These are phyloP conservation scores for Drosophila pseudoobscura DNA, from an alignment of 1,140 invertebrate genomes.

Conservation along the genomic window DNA sequence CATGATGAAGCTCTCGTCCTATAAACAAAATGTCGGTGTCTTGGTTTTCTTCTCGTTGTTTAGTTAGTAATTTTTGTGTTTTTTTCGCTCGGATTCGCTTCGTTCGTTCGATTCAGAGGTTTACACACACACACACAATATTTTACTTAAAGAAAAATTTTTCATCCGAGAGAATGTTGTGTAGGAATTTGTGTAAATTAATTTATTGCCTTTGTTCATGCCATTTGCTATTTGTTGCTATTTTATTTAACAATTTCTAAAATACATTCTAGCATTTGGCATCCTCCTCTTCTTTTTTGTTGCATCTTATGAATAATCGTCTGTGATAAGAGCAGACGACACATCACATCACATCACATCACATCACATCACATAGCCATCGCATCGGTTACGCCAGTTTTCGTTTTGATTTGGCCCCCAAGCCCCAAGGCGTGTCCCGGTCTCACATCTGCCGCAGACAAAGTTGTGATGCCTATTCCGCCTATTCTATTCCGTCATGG, in stretches of 20 bases:
- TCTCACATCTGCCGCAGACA: slow-evolving; percentile 23
- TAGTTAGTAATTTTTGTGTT: slow-evolving; percentile 39
- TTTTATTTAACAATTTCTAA: slow-evolving; percentile 31
- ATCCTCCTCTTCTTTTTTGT: slow-evolving; percentile 22
- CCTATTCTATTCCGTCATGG: slow-evolving; percentile 53
- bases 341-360: slow-evolving; percentile 1
- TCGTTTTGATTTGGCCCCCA: slow-evolving; percentile 33
- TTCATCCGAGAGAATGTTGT: slow-evolving; percentile 53
- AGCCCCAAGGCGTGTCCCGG: slow-evolving; percentile 14
- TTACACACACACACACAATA: slow-evolving; percentile 23
- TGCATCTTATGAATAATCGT: slow-evolving; percentile 45
- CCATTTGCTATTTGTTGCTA: slow-evolving; percentile 49
- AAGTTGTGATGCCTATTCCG: slow-evolving; percentile 37
- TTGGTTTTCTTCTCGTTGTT: slow-evolving; percentile 24
- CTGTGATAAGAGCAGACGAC: slow-evolving; percentile 44
- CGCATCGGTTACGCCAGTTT: slow-evolving; percentile 51
- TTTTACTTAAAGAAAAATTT: slow-evolving; percentile 38
- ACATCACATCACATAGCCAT: slow-evolving; percentile 33
- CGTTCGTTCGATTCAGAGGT: slow-evolving; percentile 51
- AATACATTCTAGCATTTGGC: slow-evolving; percentile 32
- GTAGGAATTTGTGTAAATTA: slow-evolving; percentile 71
- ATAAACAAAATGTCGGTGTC: slow-evolving; percentile 75
- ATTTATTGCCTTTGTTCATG: slow-evolving; percentile 69
- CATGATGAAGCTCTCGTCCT: slow-evolving; percentile 40
- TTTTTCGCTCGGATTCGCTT: slow-evolving; percentile 68